These are phyloP conservation scores for Albula goreensis DNA, from an alignment of 2,113 vertebrate species.

Conservation along the genomic window DNA sequence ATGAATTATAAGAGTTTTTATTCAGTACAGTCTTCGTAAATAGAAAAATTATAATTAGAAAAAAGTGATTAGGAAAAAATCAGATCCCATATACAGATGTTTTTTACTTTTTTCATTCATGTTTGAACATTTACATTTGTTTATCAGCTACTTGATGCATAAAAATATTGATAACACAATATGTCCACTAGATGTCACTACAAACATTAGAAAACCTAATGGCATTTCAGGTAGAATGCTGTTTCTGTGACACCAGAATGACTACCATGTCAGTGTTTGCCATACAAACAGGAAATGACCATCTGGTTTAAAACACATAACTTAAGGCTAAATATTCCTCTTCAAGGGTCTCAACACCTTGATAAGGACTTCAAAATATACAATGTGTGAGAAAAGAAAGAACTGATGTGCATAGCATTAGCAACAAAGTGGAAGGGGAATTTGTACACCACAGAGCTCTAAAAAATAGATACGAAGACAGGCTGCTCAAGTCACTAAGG, in stretches of 20 bases:
- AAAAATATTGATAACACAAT: background rate
- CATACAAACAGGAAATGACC: background rate
- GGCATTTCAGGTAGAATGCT: background rate
- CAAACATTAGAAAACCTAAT: background rate
- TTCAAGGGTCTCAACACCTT: background rate
- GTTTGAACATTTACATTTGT: too few species aligned
- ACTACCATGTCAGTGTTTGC: background rate
- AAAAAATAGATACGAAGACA: background rate
- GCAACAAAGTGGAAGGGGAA: background rate
- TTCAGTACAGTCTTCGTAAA: too few species aligned
- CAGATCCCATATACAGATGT: too few species aligned
- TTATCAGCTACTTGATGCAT: background rate
- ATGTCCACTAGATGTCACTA: constrained; percentile 2
- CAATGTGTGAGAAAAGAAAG: background rate
- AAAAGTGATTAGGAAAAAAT: too few species aligned
- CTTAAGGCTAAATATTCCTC: background rate
- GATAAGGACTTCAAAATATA: background rate
- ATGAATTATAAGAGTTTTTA: too few species aligned
- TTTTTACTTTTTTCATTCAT: too few species aligned
- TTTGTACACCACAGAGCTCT: constrained; percentile 1
- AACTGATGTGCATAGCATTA: background rate
- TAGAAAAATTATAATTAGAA: too few species aligned
- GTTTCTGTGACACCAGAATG: background rate
- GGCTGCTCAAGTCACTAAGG: background rate
- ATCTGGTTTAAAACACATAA: background rate